Evolutionary conservation across 2,888 invertebrate species (phyloP).

Genomic region (Apodemia zela): DNA sequence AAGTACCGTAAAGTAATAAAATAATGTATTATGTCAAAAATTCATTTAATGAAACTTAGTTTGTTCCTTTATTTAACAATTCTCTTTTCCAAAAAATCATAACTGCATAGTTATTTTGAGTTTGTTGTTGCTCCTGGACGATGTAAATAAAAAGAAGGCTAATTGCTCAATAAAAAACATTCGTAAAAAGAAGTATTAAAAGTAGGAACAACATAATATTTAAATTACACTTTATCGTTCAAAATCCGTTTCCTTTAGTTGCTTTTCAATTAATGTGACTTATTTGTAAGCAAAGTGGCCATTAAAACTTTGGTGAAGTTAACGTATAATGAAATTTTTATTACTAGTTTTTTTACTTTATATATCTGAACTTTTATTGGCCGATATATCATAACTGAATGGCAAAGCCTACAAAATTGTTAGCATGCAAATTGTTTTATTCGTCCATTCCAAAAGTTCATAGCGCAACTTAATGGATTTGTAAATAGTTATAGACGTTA

Average conservation of each 20-base stretch:
- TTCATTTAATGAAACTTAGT: no score
- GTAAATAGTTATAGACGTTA: neutral
- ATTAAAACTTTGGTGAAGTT: neutral
- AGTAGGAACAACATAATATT: neutral
- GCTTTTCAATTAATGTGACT: neutral
- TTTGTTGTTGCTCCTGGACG: no score
- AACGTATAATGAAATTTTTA: neutral
- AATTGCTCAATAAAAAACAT: neutral
- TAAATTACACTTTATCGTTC: neutral
- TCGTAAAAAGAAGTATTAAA: neutral
- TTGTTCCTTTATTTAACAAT: no score
- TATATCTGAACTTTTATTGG: neutral
- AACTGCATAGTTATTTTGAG: no score
- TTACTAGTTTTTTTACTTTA: neutral
- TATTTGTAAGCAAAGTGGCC: neutral
- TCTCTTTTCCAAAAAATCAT: no score
- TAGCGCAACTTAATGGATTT: neutral
- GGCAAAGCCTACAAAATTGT: neutral
- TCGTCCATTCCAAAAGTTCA: neutral
- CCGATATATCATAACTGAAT: neutral
- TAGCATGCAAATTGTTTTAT: slow-evolving; percentile 1
- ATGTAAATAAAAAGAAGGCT: neutral
- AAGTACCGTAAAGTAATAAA: no score
- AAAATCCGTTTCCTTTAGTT: neutral
- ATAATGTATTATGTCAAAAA: no score